Percentiles rank a stretch among this genome's conserved stretches.
These are phyloP conservation scores for Nasua narica DNA, from an alignment of 2,797 vertebrate genomes.

Conservation along the genomic window DNA sequence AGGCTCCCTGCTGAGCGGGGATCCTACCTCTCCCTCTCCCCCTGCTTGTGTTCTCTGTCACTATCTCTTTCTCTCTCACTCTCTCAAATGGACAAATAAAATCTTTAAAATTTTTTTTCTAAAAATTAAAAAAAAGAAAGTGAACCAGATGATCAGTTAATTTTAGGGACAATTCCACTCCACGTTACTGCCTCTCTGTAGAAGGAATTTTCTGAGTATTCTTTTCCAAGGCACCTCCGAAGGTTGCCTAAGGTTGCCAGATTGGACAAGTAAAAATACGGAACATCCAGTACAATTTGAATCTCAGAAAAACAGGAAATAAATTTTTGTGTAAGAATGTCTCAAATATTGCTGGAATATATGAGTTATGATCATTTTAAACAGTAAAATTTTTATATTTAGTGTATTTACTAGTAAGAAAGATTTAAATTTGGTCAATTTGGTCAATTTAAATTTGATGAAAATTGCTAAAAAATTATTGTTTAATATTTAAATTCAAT, in stretches of 20 bases:
- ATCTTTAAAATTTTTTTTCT: no score
- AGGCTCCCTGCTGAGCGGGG: no score
- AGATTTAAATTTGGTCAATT: neutral
- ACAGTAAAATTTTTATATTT: neutral
- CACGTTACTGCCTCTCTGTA: neutral
- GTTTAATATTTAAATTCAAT: neutral
- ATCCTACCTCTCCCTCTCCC: no score
- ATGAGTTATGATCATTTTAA: neutral
- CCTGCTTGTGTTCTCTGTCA: no score
- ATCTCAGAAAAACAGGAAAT: neutral
- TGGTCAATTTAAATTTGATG: neutral
- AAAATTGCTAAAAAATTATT: neutral
- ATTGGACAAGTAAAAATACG: neutral
- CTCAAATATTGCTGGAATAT: neutral
- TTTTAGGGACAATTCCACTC: neutral
- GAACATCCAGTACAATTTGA: neutral
- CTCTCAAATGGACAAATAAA: no score
- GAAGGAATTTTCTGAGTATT: neutral
- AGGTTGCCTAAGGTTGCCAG: neutral
- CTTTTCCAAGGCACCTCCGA: neutral
- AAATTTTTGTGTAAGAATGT: neutral
- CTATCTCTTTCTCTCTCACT: no score
- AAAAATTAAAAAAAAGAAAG: no score
- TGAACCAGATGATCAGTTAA: neutral
- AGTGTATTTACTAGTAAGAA: neutral